Base-by-base conservation (phyloP, 2,888 invertebrate species). In the Biston betularia region DNA sequence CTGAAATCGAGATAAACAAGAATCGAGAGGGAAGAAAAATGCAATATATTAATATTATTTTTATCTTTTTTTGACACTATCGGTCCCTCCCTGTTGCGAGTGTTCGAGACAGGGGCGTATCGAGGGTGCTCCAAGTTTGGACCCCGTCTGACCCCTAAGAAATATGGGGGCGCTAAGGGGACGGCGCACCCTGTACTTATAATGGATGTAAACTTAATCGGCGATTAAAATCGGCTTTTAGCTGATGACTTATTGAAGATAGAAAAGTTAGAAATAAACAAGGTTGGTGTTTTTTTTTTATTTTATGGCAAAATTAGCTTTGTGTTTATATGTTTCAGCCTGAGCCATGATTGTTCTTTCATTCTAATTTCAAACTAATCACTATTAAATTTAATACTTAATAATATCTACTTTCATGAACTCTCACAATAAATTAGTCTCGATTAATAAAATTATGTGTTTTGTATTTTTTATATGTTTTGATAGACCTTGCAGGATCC, bases 31-130 rank as follows among this genome's bases (percentile, higher is more conserved):
- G 62, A 58, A 75, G 79, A 83, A 87, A 90, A 86, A 79, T 78
- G 89, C 89, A 86, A 90, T 93, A 89, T 88, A 93, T 24, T 24
- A 24, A 24, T 93, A 89, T 90, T 90, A 89, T 88, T 92, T 92
- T 93, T 94, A 93, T 94, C 93, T 94, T 94, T 90, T 91, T 92
- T 88, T 93, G 94, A 94, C 93, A 92, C 89, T 93, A 93, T 94
- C 93, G 82, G 84, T 73, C 86, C 90, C 90, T 86, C 89, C 88
- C 85, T 81, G 78, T 77, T 82, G 80, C 76, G 87, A 83, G 83
- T 90, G 91, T 80, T 83, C 60, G 83, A 81, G 90, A 89, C 90
- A 90, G 89, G 90, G 92, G 92, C 87, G 90, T 86, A 87, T 89
- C 84, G 86, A 90, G 87, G 85, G 89, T 87, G 88, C 84, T 90